These are phyloP conservation scores for Myrmecobius fasciatus DNA, from an alignment of 2,113 vertebrate species.

Conservation along the genomic window DNA sequence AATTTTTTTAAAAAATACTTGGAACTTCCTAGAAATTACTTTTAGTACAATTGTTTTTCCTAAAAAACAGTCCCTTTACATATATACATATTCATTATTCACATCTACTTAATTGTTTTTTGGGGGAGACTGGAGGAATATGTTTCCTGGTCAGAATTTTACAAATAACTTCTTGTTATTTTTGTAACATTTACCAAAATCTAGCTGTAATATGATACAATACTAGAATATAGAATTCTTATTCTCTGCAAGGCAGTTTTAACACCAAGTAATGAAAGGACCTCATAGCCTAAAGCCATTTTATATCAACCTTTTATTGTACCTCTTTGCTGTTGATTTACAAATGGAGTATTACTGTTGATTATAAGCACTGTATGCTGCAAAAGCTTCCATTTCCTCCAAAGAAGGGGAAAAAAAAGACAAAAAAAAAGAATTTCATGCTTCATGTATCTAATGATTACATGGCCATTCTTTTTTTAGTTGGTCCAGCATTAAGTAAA, in stretches of 20 bases:
- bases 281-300: constrained; percentile 16
- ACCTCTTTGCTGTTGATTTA: constrained; percentile 20
- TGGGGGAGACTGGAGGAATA: neutral
- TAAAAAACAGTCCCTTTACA: neutral
- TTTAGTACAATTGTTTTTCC: neutral
- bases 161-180: neutral
- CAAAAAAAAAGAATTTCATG: neutral
- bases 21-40: constrained; percentile 8
- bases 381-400: neutral
- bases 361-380: neutral
- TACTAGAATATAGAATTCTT: constrained; percentile 24
- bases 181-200: neutral
- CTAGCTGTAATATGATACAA: neutral
- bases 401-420: neutral
- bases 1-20: constrained; percentile 35
- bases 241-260: constrained; percentile 37
- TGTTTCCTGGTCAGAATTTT: neutral
- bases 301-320: constrained; percentile 41
- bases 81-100: neutral
- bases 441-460: neutral
- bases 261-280: constrained; percentile 21
- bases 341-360: constrained; percentile 1
- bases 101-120: constrained; percentile 36
- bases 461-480: constrained; percentile 77
- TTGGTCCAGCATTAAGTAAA: constrained; percentile 88